Evolutionary conservation across 2,797 vertebrate species (phyloP), one percentile per base, ranked within the genome.

Genomic region (Nyctalus aviator): DNA sequence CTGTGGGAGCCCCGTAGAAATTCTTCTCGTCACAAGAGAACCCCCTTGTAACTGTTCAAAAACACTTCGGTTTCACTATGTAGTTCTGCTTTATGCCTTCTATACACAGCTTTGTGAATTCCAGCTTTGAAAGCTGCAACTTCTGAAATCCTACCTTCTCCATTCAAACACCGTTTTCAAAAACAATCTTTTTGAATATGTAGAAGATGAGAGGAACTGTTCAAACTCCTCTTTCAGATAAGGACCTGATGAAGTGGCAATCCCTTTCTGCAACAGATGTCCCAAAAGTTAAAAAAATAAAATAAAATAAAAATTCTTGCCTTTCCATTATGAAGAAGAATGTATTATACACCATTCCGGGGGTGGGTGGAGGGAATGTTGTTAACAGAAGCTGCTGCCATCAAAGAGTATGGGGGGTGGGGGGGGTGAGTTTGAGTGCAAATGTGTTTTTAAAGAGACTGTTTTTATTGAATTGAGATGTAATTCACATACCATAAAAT

Each of bases 171-270:
- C 72, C 88, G 30, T 90, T 90, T 92, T 96, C 85, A 93, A 93
- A 94, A 94, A 71, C 92, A 87, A 94, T 91, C 78, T 69, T 94
- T 95, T 84, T 69, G 79, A 92, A 87, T 96, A 84, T 93, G 95
- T 94, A 82, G 84, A 92, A 90, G 55, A 93, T 96, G 88, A 94
- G 78, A 96, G 82, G 59, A 57, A 66, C 71, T 59, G 46, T 93
- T 92, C 71, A 94, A 96, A 92, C 59, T 71, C 46, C 62, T 90
- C 82, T 93, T 69, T 55, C 79, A 92, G 87, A 81, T 30, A 94
- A 72, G 57, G 32, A 59, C 23, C 7, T 17, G 88, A 87, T 2
- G 30, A 15, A 84, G 55, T 17, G 25, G 88, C 88, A 68, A 11
- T 62, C 13, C 17, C 6, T n/a, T n/a, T 64, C 48, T 73, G 84